Conservation (phyloP, 2,113 vertebrate species). For the Lota lota region DNA sequence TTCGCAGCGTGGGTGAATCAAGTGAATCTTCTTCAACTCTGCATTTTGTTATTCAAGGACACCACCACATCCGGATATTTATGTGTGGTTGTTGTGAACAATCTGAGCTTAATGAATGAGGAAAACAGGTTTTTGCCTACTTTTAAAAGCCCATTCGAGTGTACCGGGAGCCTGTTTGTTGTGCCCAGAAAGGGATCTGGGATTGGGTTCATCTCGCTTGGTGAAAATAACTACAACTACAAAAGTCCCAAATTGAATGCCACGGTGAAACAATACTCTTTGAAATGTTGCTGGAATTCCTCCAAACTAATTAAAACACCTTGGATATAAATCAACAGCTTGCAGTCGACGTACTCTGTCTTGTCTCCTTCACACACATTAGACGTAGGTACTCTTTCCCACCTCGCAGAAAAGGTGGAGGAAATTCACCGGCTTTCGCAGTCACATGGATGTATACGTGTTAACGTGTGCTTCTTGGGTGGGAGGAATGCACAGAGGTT, state of each 20-base stretch:
- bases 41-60: no score
- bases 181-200: conserved; percentile 30
- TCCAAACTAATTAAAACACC: conserved; percentile 70
- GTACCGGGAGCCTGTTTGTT: conserved; percentile 20
- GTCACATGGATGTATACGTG: background rate
- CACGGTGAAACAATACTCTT: conserved; percentile 39
- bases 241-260: conserved; percentile 56
- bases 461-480: background rate
- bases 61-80: no score
- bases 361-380: conserved; percentile 8
- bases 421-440: no score
- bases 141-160: no score
- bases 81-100: background rate
- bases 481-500: background rate
- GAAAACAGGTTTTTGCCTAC: no score
- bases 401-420: no score
- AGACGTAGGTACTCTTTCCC: no score
- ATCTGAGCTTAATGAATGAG: no score
- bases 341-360: conserved; percentile 40
- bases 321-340: conserved; percentile 52
- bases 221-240: conserved; percentile 60
- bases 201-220: conserved; percentile 44
- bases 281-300: conserved; percentile 48
- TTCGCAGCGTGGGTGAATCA: no score
- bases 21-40: no score